Conservation (phyloP, 2,113 vertebrate genomes). For the Macrotus californicus region DNA sequence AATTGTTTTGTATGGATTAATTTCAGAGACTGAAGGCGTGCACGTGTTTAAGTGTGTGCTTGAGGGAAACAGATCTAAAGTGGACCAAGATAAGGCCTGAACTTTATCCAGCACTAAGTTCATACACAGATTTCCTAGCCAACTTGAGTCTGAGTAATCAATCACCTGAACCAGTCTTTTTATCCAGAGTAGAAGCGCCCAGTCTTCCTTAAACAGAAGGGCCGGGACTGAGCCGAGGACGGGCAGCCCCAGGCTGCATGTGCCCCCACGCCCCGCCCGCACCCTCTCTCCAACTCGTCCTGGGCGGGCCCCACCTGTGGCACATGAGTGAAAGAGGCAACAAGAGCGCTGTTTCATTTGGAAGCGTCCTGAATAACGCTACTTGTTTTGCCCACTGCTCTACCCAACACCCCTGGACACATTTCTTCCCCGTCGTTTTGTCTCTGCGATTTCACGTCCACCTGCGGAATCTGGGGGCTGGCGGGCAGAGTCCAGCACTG, state of each 20-base stretch:
- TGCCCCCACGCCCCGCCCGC: background rate
- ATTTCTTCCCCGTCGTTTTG: background rate
- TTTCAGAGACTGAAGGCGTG: background rate
- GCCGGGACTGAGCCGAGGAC: rapidly evolving
- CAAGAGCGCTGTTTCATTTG: background rate
- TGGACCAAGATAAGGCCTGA: background rate
- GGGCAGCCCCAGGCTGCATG: rapidly evolving
- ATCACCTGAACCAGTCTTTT: background rate
- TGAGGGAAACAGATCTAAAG: background rate
- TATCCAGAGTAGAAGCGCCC: background rate
- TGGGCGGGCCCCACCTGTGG: background rate
- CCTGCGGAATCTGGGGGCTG: background rate
- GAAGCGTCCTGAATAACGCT: background rate
- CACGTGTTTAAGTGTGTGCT: background rate
- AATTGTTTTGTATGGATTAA: background rate
- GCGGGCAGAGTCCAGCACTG: background rate
- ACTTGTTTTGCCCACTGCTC: background rate
- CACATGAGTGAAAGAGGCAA: background rate
- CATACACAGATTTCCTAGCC: background rate
- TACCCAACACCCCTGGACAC: background rate
- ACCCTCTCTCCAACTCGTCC: background rate
- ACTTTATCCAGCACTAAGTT: background rate
- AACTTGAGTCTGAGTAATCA: background rate
- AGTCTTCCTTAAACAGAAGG: background rate
- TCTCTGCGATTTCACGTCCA: background rate